Evolutionary conservation across 2,113 vertebrate genomes (phyloP), one percentile per base, ranked within the genome.

Genomic region (Riparia riparia): DNA sequence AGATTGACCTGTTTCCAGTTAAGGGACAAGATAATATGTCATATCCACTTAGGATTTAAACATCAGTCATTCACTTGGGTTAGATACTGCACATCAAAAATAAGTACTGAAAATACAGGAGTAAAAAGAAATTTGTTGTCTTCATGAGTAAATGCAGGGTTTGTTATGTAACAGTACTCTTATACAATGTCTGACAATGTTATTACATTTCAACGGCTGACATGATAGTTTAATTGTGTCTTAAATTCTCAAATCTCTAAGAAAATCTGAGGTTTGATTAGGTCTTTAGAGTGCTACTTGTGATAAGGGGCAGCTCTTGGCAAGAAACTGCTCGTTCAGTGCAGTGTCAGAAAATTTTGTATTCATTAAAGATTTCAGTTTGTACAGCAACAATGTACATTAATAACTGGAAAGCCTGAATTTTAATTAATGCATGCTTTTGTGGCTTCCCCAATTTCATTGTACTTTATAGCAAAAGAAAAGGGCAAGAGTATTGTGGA

Each of bases 21-120:
- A 93, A n/a, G 24, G 31, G 22, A 25, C 42, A 80, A 89, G 78
- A 92, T 95, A 93, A 90, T 68, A 61, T 85, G 89, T 92, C 56
- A 56, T 76, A 86, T 72, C 80, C 37, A 56, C 66, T 95, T 93
- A 77, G 89, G 34, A 92, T 92, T 94, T 96, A 72, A 81, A 37
- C 58, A 28, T 63, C 11, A 6, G 19, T 93, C 41, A 60, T 53
- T 81, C 53, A 81, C 42, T 70, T 86, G 31, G 4, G 42, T 87
- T 87, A 88, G 53, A 53, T 86, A 4, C 41, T 85, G 61, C 49
- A 54, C 57, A 41, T 80, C 34, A 82, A 84, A 58, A 87, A 63
- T 45, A 41, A 4, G 6, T 85, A n/a, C 39, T 89, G 54, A 21
- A 79, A 90, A 45, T 1, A 2, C 71, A 86, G 51, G 31, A 49